phyloP scores from a whole-genome alignment of 2,113 vertebrate species.

The Triplophysa dalaica region DNA sequence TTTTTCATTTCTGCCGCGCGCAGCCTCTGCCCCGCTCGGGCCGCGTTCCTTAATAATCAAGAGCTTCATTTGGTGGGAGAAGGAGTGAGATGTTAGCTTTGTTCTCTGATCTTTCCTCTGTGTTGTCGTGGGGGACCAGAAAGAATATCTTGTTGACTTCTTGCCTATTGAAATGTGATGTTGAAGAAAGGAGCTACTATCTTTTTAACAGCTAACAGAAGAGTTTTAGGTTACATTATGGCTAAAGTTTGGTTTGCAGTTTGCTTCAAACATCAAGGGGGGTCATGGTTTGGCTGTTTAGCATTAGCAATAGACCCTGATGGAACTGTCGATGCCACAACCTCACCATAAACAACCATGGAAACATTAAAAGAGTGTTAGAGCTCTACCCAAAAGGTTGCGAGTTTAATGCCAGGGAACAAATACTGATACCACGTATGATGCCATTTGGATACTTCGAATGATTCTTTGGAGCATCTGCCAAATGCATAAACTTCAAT shows the following conservation, averaged over 20 bases:
- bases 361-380: too few relatives aligned
- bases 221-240: neutral
- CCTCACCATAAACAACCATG: too few relatives aligned
- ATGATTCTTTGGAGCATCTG: neutral
- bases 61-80: conserved; percentile 32
- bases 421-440: too few relatives aligned
- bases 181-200: neutral
- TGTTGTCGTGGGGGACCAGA: conserved; percentile 69
- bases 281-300: neutral
- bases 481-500: neutral
- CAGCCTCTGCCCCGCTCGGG: neutral
- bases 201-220: neutral
- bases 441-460: too few relatives aligned
- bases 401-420: too few relatives aligned
- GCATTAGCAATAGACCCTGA: neutral
- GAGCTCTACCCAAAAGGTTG: too few relatives aligned
- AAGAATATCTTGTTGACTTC: neutral
- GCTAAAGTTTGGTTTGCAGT: neutral
- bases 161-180: neutral
- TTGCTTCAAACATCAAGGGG: neutral
- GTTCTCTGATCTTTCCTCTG: conserved; percentile 56
- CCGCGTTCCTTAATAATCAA: conserved; percentile 36
- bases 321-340: too few relatives aligned
- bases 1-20: conserved; percentile 38
- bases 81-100: conserved; percentile 48